Evolutionary conservation across 2,888 invertebrate species (phyloP).

Genomic region (Amphipoea lucens): DNA sequence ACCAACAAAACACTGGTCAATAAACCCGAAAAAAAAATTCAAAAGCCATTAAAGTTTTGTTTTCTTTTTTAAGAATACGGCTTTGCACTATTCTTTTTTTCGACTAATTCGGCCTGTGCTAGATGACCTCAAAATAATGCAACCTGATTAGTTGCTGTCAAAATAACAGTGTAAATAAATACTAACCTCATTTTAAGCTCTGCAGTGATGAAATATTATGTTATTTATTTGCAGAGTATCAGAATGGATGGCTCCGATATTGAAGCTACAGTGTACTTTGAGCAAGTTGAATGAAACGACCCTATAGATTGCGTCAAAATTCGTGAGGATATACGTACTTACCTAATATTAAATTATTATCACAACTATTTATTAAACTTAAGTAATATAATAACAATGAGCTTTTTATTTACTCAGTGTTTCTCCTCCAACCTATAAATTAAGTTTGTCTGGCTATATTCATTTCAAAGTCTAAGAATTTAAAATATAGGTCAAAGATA

Average conservation of each 20-base stretch:
- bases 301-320: not conserved
- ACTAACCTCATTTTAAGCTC: not conserved
- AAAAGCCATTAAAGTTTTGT: conserved; percentile 16
- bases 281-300: conserved; percentile 70
- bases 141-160: not conserved
- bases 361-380: conserved; percentile 37
- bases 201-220: not conserved
- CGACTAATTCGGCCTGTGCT: not conserved
- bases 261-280: conserved; percentile 77
- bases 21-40: not conserved
- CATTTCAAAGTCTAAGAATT: not conserved
- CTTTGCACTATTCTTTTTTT: not conserved
- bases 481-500: not conserved
- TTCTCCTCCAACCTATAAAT: not conserved
- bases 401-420: not conserved
- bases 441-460: not conserved
- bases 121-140: not conserved
- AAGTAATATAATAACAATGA: not conserved
- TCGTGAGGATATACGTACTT: not conserved
- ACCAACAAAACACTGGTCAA: not conserved
- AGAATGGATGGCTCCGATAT: conserved; percentile 72
- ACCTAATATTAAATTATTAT: conserved; percentile 11
- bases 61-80: not conserved
- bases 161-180: not conserved
- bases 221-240: conserved; percentile 73